phyloP scores from a whole-genome alignment of 1,140 invertebrate genomes.

The Leptonema lineaticorne region DNA sequence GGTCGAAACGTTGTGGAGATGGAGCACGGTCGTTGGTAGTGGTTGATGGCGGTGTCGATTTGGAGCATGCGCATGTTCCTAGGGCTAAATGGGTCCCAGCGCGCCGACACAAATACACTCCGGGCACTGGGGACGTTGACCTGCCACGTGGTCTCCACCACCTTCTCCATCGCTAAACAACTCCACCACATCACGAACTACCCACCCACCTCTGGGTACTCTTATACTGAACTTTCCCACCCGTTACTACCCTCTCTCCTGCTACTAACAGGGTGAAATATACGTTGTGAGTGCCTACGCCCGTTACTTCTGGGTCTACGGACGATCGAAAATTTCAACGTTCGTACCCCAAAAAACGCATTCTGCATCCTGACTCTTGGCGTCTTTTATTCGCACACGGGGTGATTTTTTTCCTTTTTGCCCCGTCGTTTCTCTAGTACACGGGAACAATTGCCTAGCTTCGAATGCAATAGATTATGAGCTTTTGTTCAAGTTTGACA shows the following conservation, averaged over 20 bases:
- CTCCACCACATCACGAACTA: not conserved
- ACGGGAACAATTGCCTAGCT: no score
- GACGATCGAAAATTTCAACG: not conserved
- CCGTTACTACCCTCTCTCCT: not conserved
- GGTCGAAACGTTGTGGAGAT: no score
- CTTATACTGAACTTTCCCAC: not conserved
- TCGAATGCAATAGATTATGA: no score
- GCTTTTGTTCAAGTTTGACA: no score
- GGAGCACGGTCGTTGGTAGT: no score
- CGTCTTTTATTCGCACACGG: no score
- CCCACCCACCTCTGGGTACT: not conserved
- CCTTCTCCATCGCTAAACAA: not conserved
- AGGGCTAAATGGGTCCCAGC: not conserved
- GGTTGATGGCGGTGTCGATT: no score
- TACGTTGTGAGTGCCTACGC: not conserved
- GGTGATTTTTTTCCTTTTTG: no score
- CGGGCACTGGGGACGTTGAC: constrained; percentile 7
- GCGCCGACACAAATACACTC: constrained; percentile 14
- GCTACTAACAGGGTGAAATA: not conserved
- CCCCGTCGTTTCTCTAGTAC: no score
- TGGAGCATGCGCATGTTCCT: not conserved
- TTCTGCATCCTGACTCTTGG: not conserved
- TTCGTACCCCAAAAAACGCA: not conserved
- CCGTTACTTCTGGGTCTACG: no score
- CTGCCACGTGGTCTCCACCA: constrained; percentile 17